A percentile compares a stretch with the other conserved stretches of the same genome.
These are phyloP conservation scores for Resseliella maxima DNA, from an alignment of 2,888 invertebrate species.

Conservation along the genomic window DNA sequence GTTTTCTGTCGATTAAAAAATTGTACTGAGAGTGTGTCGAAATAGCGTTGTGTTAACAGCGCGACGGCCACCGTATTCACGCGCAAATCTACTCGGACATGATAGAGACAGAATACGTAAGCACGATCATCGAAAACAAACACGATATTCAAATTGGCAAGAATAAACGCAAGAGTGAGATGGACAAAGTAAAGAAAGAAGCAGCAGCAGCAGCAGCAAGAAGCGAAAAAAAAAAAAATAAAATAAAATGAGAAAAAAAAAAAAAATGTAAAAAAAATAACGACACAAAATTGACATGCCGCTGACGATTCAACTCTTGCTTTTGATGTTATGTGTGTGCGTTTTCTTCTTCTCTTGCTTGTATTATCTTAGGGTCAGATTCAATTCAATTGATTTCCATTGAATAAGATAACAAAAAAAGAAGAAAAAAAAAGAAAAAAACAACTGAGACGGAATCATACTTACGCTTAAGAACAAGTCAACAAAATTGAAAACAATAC, in stretches of 20 bases:
- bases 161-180: slow-evolving; percentile 31
- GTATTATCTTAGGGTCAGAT: neutral
- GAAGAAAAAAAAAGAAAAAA: neutral
- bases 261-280: too few species aligned
- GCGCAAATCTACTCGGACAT: slow-evolving; percentile 45
- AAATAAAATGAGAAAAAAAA: too few species aligned
- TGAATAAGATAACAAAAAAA: neutral
- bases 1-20: neutral
- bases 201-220: neutral
- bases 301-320: slow-evolving; percentile 46
- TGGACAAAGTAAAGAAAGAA: neutral
- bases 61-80: slow-evolving; percentile 18
- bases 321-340: neutral
- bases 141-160: neutral
- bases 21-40: slow-evolving; percentile 30
- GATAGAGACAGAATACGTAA: slow-evolving; percentile 14
- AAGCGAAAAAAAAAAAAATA: neutral
- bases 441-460: neutral
- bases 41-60: slow-evolving; percentile 12
- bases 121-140: slow-evolving; percentile 52
- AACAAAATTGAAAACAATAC: slow-evolving; percentile 8
- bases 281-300: slow-evolving; percentile 53
- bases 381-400: slow-evolving; percentile 17
- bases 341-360: neutral
- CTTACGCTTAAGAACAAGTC: slow-evolving; percentile 43